These are phyloP conservation scores for Helostoma temminkii DNA, from an alignment of 2,797 vertebrate species.

Conservation along the genomic window DNA sequence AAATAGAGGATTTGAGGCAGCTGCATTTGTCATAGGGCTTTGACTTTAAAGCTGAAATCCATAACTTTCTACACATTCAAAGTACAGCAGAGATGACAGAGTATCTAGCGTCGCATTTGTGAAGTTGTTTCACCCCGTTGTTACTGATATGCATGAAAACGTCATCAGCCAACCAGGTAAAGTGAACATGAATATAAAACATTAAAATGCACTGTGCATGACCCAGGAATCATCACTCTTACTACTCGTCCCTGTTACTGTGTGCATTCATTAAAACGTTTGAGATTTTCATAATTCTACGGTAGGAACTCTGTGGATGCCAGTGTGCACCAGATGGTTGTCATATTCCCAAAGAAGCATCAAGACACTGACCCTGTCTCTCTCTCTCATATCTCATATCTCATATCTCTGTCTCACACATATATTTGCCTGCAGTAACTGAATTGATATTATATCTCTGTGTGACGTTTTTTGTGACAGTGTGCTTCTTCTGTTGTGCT, in stretches of 20 bases:
- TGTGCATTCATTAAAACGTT: constrained; percentile 20
- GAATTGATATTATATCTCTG: constrained; percentile 32
- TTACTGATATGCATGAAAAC: constrained; percentile 16
- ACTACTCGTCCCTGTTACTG: not conserved
- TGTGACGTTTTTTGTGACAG: constrained; percentile 35
- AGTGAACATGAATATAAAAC: constrained; percentile 12
- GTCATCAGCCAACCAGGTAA: not conserved
- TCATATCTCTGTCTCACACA: constrained; percentile 39
- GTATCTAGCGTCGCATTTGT: constrained; percentile 37
- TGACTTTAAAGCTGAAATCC: constrained; percentile 69
- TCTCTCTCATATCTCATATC: no score
- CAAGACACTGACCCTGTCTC: constrained; percentile 23
- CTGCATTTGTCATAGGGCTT: constrained; percentile 73
- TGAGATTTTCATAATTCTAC: constrained; percentile 27
- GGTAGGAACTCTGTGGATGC: constrained; percentile 19
- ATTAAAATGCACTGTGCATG: not conserved
- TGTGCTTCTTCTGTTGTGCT: constrained; percentile 29
- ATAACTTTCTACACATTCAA: constrained; percentile 62
- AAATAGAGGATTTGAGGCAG: constrained; percentile 76
- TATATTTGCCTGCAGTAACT: constrained; percentile 27
- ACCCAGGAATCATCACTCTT: constrained; percentile 21
- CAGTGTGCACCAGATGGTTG: constrained; percentile 44
- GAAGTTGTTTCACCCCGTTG: constrained; percentile 35
- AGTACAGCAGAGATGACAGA: constrained; percentile 46
- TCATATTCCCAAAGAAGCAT: constrained; percentile 20